Evolutionary conservation across 2,888 invertebrate species (phyloP).

Genomic region (Luperina testacea): DNA sequence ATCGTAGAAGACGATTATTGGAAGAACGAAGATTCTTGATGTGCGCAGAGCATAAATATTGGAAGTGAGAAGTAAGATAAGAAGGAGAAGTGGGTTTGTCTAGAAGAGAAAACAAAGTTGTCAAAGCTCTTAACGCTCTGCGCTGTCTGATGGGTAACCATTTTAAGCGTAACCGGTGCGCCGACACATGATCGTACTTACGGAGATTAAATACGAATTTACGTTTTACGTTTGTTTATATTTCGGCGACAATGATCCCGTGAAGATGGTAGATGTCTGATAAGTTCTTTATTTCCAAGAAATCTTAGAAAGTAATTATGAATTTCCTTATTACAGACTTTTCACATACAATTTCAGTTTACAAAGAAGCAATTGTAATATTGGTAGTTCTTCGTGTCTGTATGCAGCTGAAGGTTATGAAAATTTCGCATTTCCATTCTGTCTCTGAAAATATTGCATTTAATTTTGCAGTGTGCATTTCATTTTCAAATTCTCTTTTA

Average conservation of each 20-base stretch:
- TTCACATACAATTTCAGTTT: background rate
- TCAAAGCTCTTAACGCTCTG: no score
- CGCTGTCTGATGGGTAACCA: no score
- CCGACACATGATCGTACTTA: no score
- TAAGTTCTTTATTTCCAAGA: constrained; percentile 1
- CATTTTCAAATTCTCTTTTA: background rate
- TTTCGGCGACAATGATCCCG: background rate
- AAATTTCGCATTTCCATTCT: background rate
- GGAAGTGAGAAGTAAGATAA: no score
- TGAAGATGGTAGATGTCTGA: background rate
- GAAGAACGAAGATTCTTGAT: no score
- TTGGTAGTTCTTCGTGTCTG: background rate
- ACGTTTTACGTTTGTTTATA: background rate
- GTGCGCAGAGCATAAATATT: no score
- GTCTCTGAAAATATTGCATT: background rate
- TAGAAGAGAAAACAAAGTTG: no score
- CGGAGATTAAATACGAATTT: no score
- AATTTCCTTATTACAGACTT: background rate
- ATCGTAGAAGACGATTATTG: no score
- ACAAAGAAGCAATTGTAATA: constrained; percentile 6
- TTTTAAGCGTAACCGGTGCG: no score
- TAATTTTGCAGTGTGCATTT: constrained; percentile 2
- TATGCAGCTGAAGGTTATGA: background rate
- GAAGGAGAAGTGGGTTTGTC: no score
- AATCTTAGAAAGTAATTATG: background rate